phyloP scores from a whole-genome alignment of 2,113 vertebrate genomes.

The Anguilla japonica region DNA sequence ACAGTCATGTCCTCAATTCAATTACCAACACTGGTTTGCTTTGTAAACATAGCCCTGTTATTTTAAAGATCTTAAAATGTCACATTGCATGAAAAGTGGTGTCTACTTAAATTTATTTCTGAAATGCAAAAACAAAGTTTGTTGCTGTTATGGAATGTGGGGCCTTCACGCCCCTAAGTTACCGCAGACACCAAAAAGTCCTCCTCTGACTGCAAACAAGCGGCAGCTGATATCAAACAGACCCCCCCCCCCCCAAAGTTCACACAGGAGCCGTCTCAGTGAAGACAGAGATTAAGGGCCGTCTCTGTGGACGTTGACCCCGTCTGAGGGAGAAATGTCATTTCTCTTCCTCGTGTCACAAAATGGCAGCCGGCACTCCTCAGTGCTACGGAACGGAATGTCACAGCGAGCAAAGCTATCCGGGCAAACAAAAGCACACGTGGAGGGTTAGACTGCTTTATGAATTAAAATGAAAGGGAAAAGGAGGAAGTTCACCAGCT shows the following conservation, averaged over 20 bases:
- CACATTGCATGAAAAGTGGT: background rate
- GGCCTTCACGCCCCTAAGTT: background rate
- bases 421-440: background rate
- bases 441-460: background rate
- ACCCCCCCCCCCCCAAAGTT: background rate
- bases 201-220: slow-evolving; percentile 19
- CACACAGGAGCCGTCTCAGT: background rate
- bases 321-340: background rate
- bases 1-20: too few species aligned
- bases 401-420: background rate
- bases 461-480: background rate
- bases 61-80: too few species aligned
- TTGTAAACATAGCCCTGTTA: too few species aligned
- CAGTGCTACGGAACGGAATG: background rate
- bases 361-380: background rate
- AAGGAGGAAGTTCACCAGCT: background rate
- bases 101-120: background rate
- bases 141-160: background rate
- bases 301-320: background rate
- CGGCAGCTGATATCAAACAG: background rate
- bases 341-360: background rate
- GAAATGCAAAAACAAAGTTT: background rate
- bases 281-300: slow-evolving; percentile 4
- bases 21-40: too few species aligned
- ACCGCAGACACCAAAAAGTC: background rate